phyloP scores from a whole-genome alignment of 2,113 vertebrate genomes.

The Nothocercus nigrocapillus region DNA sequence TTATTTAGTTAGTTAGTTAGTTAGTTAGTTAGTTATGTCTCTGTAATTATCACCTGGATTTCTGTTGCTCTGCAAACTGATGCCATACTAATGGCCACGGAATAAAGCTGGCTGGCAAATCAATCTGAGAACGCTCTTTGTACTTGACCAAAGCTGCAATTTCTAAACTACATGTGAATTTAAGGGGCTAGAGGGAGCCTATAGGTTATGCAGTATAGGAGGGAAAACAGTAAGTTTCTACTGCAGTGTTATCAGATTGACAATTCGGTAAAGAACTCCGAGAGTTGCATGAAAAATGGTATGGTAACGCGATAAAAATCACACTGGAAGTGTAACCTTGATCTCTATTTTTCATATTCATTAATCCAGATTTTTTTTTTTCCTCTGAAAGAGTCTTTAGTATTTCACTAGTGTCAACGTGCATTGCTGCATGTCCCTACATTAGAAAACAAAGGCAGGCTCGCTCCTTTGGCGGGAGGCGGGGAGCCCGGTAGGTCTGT shows the following conservation, averaged over 20 bases:
- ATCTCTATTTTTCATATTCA: background rate
- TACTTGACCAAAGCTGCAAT: background rate
- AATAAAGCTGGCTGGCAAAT: background rate
- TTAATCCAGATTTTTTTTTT: background rate
- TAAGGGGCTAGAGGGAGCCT: background rate
- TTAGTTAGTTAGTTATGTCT: no score
- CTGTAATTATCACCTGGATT: background rate
- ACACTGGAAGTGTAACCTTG: background rate
- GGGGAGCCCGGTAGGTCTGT: no score
- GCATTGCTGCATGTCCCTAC: background rate
- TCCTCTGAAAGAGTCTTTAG: background rate
- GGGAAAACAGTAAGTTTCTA: background rate
- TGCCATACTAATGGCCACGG: background rate
- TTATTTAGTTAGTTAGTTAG: no score
- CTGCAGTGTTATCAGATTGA: background rate
- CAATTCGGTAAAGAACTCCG: background rate
- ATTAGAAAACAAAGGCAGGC: no score
- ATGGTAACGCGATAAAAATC: background rate
- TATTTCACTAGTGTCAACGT: background rate
- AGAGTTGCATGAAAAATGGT: background rate
- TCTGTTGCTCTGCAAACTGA: fast-evolving
- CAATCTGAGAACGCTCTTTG: background rate
- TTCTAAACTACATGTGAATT: background rate
- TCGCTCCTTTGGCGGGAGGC: no score
- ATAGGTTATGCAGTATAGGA: background rate